Conservation (phyloP, 2,113 vertebrate genomes). For the Peromyscus polionotus region DNA sequence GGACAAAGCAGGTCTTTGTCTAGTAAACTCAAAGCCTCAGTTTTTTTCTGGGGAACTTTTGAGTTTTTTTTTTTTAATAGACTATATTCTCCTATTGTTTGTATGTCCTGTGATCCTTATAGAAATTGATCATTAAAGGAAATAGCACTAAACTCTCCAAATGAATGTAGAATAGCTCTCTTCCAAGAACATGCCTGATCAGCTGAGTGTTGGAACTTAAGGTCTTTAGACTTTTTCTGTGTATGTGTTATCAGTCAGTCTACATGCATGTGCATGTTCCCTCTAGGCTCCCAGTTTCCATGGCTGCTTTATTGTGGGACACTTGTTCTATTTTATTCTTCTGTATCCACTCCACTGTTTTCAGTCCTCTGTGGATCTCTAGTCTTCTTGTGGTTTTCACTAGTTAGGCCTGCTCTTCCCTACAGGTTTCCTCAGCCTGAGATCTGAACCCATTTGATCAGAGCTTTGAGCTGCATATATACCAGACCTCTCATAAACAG, state of each 20-base stretch:
- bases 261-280: background rate
- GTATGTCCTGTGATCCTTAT: background rate
- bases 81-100: background rate
- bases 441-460: background rate
- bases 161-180: background rate
- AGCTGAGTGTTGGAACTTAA: background rate
- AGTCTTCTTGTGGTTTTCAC: background rate
- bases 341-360: background rate
- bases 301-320: background rate
- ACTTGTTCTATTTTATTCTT: background rate
- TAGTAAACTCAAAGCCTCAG: background rate
- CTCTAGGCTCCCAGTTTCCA: background rate
- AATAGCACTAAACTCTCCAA: background rate
- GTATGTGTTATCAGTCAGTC: rapidly evolving
- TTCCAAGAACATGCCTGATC: background rate
- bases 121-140: background rate
- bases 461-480: background rate
- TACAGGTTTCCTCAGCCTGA: background rate
- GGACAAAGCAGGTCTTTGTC: background rate
- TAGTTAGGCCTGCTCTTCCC: background rate
- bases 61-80: background rate
- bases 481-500: background rate
- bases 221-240: background rate
- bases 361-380: background rate
- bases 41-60: background rate